Evolutionary conservation across 2,113 vertebrate genomes (phyloP).

Genomic region (Osmerus mordax): DNA sequence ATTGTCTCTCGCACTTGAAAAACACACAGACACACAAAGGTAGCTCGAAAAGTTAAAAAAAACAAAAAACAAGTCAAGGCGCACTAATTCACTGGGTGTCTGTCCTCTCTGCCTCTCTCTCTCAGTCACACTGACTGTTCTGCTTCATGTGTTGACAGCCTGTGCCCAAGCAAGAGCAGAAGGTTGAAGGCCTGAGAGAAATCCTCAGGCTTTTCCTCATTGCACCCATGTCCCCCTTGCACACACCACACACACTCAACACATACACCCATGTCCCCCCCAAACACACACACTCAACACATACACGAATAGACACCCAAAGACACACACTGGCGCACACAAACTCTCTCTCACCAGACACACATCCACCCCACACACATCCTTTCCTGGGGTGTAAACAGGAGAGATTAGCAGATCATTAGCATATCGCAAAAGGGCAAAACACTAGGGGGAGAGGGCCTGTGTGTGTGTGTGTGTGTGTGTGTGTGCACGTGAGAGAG

Average conservation of each 20-base stretch:
- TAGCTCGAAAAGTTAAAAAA: not conserved
- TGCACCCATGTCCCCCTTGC: conserved; percentile 52
- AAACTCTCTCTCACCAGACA: conserved; percentile 17
- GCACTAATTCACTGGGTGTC: not conserved
- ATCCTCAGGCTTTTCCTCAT: conserved; percentile 63
- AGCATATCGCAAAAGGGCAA: conserved; percentile 64
- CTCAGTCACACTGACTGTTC: conserved; percentile 33
- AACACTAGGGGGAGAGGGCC: conserved; percentile 51
- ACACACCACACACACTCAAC: conserved; percentile 10
- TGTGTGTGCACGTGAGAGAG: conserved; percentile 29
- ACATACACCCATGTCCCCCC: conserved; percentile 47
- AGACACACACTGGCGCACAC: not conserved
- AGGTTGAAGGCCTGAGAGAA: conserved; percentile 68
- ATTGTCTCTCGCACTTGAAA: not conserved
- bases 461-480: conserved; percentile 24
- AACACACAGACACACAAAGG: conserved; percentile 13
- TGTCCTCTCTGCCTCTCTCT: conserved; percentile 15
- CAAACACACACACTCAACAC: conserved; percentile 37
- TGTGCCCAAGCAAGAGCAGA: conserved; percentile 66
- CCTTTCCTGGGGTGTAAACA: conserved; percentile 58
- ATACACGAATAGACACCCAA: conserved; percentile 44
- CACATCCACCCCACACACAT: conserved; percentile 35
- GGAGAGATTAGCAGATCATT: conserved; percentile 72
- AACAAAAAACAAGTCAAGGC: conserved; percentile 44
- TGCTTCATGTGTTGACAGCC: conserved; percentile 69